Conservation (phyloP, 2,797 vertebrate genomes). For the Hemitrygon akajei region DNA sequence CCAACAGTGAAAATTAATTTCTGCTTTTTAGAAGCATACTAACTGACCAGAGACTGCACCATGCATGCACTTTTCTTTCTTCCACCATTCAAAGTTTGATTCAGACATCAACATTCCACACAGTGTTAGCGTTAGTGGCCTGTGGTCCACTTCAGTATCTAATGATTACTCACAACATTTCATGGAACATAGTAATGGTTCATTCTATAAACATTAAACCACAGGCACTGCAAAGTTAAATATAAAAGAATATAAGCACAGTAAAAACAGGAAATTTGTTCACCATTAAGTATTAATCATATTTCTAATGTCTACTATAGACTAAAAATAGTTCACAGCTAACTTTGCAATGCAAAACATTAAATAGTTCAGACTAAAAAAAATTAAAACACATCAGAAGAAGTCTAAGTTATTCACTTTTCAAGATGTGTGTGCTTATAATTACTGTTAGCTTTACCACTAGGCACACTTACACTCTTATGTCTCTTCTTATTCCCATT, state of each 20-base stretch:
- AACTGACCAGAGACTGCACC: neutral
- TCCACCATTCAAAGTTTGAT: neutral
- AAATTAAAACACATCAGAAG: neutral
- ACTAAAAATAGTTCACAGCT: neutral
- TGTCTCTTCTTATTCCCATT: neutral
- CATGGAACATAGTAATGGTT: slow-evolving; percentile 15
- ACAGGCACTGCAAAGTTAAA: neutral
- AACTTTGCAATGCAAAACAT: neutral
- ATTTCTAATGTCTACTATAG: neutral
- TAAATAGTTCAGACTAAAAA: neutral
- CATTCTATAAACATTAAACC: neutral
- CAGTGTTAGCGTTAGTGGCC: neutral
- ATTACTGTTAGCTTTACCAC: neutral
- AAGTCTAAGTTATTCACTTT: neutral
- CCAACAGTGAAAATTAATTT: neutral
- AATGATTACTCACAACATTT: neutral
- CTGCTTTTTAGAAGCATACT: neutral
- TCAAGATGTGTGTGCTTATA: neutral
- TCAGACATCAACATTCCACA: slow-evolving; percentile 6
- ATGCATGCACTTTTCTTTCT: neutral
- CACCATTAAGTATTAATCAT: neutral
- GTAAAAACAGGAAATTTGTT: neutral
- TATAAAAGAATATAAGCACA: neutral
- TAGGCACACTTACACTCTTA: neutral
- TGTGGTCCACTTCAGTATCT: neutral